Evolutionary conservation across 2,888 invertebrate genomes (phyloP).

Genomic region (Dryocosmus kuriphilus): DNA sequence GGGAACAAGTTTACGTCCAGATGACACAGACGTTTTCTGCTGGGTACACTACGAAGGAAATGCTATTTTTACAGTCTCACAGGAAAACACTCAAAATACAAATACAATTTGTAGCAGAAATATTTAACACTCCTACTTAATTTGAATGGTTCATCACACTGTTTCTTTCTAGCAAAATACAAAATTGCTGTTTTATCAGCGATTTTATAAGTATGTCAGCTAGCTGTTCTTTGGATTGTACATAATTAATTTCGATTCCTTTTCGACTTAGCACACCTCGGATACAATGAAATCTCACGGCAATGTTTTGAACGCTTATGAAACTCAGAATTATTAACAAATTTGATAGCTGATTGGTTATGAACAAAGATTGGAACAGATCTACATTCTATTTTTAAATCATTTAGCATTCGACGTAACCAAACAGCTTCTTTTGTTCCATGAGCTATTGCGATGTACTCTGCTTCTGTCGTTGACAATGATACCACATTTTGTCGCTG

Average conservation of each 20-base stretch:
- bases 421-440: conserved; percentile 39
- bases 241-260: background rate
- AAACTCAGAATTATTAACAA: too few relatives aligned
- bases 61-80: too few relatives aligned
- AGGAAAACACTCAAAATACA: too few relatives aligned
- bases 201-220: background rate
- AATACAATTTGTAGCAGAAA: too few relatives aligned
- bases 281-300: too few relatives aligned
- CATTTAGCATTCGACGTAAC: conserved; percentile 53
- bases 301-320: too few relatives aligned
- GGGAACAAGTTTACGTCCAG: too few relatives aligned
- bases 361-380: too few relatives aligned
- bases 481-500: conserved; percentile 49
- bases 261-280: conserved; percentile 45
- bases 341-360: too few relatives aligned
- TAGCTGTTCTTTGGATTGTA: background rate
- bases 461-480: background rate
- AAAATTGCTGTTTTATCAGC: background rate
- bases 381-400: conserved; percentile 49
- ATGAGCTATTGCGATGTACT: too few relatives aligned
- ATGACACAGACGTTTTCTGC: too few relatives aligned
- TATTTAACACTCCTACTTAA: conserved; percentile 9
- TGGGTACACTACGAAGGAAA: too few relatives aligned
- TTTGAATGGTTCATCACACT: background rate
- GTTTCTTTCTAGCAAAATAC: background rate